phyloP scores from a whole-genome alignment of 92 coral and sea anemone species.

The Metridium senile region DNA sequence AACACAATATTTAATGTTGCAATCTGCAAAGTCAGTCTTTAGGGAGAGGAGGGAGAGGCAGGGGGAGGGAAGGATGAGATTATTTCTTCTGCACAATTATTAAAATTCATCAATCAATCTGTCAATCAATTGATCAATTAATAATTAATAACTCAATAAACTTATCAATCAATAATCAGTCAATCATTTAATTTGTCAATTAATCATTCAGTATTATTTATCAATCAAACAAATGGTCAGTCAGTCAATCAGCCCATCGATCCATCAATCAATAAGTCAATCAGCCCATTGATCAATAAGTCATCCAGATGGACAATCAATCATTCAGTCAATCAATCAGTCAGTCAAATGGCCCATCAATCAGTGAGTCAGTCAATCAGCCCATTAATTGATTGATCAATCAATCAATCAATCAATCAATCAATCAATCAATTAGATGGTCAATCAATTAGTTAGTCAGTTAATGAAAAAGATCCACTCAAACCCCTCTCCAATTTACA shows the following conservation, averaged over 20 bases:
- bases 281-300: background rate
- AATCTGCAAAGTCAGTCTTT: too few relatives aligned
- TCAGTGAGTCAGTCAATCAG: background rate
- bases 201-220: background rate
- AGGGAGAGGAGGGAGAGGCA: too few relatives aligned
- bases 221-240: background rate
- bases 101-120: background rate
- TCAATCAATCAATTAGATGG: too few relatives aligned
- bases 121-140: background rate
- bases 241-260: too few relatives aligned
- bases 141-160: too few relatives aligned
- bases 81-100: background rate
- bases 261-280: too few relatives aligned
- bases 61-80: background rate
- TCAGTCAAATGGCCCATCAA: background rate
- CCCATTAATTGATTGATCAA: background rate
- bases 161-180: background rate
- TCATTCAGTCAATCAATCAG: background rate
- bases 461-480: too few relatives aligned
- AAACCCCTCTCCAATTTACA: too few relatives aligned
- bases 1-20: too few relatives aligned
- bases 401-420: background rate
- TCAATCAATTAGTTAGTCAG: too few relatives aligned
- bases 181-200: background rate
- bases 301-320: background rate